Evolutionary conservation across 2,797 vertebrate species (phyloP).

Genomic region (Xiphorhynchus erythropygius): DNA sequence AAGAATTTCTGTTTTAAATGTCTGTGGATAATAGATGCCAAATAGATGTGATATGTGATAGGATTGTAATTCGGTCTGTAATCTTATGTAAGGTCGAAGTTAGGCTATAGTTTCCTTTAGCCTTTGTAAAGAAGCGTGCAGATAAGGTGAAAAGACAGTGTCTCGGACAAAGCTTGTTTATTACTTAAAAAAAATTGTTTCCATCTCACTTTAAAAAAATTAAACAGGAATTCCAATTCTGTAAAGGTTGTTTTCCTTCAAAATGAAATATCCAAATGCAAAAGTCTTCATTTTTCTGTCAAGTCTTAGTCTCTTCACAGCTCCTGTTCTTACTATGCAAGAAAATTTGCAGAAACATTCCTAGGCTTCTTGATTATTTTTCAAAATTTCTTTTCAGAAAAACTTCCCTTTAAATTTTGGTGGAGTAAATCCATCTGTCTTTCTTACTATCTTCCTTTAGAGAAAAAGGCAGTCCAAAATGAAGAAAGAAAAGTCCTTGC

Average conservation of each 20-base stretch:
- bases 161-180: neutral
- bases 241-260: neutral
- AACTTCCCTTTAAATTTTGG: neutral
- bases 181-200: neutral
- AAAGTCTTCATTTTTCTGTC: neutral
- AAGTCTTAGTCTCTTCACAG: neutral
- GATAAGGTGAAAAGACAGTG: neutral
- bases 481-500: neutral
- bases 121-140: neutral
- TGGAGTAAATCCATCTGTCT: neutral
- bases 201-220: neutral
- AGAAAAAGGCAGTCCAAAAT: neutral
- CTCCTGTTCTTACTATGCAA: neutral
- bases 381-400: neutral
- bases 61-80: neutral
- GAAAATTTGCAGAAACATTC: neutral
- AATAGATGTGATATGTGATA: neutral
- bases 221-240: neutral
- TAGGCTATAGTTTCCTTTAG: neutral
- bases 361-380: neutral
- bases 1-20: neutral
- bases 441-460: neutral
- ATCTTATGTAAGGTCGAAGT: neutral
- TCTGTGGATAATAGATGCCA: neutral
- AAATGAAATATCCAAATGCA: neutral